phyloP scores from a whole-genome alignment of 2,113 vertebrate genomes.

The Aphelocoma coerulescens region DNA sequence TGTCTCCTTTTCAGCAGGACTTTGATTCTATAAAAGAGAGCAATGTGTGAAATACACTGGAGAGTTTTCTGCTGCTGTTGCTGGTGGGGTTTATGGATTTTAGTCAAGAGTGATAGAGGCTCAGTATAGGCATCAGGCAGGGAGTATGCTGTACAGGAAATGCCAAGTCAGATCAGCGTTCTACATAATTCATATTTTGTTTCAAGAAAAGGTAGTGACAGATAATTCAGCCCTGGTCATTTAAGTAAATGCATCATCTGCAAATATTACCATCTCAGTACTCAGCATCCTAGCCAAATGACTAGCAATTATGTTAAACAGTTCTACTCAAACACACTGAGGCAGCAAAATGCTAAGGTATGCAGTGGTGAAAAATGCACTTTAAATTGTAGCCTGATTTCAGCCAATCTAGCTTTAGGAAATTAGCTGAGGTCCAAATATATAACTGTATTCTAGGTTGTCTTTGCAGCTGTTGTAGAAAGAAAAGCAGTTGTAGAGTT shows the following conservation, averaged over 20 bases:
- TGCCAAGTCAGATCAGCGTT: background rate
- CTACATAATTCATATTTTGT: background rate
- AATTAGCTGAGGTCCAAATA: background rate
- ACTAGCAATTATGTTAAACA: conserved; percentile 16
- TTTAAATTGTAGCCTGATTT: conserved; percentile 11
- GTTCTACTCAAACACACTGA: background rate
- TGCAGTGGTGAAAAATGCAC: background rate
- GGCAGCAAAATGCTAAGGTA: background rate
- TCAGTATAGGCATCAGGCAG: background rate
- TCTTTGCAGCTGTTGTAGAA: background rate
- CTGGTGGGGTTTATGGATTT: background rate
- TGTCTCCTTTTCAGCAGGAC: background rate
- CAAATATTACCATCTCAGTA: conserved; percentile 18
- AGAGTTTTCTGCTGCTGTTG: background rate
- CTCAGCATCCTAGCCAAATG: background rate
- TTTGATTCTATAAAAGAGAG: background rate
- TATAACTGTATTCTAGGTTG: background rate
- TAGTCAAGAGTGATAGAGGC: background rate
- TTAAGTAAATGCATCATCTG: conserved; percentile 46
- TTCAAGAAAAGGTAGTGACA: conserved; percentile 16
- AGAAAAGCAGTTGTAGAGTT: background rate
- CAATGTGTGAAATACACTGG: background rate
- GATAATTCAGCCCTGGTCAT: background rate
- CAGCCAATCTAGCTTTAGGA: background rate
- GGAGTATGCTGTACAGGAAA: background rate